Evolutionary conservation across 2,888 invertebrate genomes (phyloP).

Genomic region (Sinodicranocentrus sp.): DNA sequence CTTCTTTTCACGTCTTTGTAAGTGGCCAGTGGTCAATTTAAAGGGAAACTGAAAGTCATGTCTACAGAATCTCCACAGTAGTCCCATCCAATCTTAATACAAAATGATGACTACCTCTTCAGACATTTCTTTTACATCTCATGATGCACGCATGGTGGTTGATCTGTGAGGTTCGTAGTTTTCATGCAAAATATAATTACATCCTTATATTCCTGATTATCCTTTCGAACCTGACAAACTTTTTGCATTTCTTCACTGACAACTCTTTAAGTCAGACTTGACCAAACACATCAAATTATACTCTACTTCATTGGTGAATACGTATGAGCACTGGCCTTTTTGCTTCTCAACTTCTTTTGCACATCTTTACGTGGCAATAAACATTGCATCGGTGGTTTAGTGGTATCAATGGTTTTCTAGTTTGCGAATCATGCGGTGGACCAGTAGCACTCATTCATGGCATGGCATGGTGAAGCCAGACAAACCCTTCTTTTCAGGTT

Average conservation of each 20-base stretch:
- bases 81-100: no score
- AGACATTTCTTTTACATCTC: no score
- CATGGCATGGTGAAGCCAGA: no score
- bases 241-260: not conserved
- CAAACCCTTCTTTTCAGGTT: not conserved
- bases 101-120: no score
- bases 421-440: slow-evolving; percentile 8
- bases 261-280: not conserved
- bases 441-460: slow-evolving; percentile 2
- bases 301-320: no score
- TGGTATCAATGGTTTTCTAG: slow-evolving; percentile 6
- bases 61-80: not conserved
- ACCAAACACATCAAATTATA: slow-evolving; percentile 3
- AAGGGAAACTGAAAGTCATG: slow-evolving; percentile 9
- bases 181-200: no score
- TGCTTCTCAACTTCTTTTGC: not conserved
- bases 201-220: slow-evolving; percentile 19
- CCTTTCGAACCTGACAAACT: slow-evolving; percentile 8
- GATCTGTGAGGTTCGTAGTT: no score
- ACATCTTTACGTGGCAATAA: not conserved
- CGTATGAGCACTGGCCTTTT: not conserved
- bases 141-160: no score
- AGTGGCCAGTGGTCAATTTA: not conserved
- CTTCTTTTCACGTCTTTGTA: no score
- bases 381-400: not conserved